phyloP scores from a whole-genome alignment of 2,113 vertebrate genomes.

The Toxotes chatareus region DNA sequence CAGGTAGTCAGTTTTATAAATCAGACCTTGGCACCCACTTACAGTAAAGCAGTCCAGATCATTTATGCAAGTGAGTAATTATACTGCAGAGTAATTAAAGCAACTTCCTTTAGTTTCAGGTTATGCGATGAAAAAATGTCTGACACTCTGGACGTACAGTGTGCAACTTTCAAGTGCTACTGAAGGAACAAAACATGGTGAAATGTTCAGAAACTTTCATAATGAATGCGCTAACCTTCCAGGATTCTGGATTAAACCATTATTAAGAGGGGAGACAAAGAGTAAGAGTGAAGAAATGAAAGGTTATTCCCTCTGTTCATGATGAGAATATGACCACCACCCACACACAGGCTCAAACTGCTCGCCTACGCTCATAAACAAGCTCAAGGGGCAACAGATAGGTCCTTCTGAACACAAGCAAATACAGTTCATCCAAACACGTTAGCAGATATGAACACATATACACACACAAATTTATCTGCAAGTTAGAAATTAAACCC shows the following conservation, averaged over 20 bases:
- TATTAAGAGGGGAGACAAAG: conserved; percentile 42
- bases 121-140: not conserved
- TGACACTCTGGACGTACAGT: not conserved
- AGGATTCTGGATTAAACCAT: conserved; percentile 56
- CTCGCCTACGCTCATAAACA: conserved; percentile 47
- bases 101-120: conserved; percentile 5
- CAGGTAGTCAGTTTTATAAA: conserved; percentile 9
- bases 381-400: conserved; percentile 40
- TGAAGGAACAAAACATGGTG: not conserved
- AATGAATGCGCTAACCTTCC: conserved; percentile 52
- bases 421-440: not conserved
- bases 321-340: conserved; percentile 43
- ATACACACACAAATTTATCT: too few species aligned
- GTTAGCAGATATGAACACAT: not conserved
- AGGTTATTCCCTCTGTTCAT: conserved; percentile 58
- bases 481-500: not conserved
- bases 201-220: conserved; percentile 27
- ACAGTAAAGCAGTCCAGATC: conserved; percentile 6
- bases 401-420: conserved; percentile 11
- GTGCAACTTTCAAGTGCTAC: conserved; percentile 19
- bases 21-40: conserved; percentile 10
- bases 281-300: conserved; percentile 47
- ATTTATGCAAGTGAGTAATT: conserved; percentile 21
- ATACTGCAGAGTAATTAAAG: conserved; percentile 4
- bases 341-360: conserved; percentile 40